These are phyloP conservation scores for Torymus auratus DNA, from an alignment of 2,888 invertebrate species.

Conservation along the genomic window DNA sequence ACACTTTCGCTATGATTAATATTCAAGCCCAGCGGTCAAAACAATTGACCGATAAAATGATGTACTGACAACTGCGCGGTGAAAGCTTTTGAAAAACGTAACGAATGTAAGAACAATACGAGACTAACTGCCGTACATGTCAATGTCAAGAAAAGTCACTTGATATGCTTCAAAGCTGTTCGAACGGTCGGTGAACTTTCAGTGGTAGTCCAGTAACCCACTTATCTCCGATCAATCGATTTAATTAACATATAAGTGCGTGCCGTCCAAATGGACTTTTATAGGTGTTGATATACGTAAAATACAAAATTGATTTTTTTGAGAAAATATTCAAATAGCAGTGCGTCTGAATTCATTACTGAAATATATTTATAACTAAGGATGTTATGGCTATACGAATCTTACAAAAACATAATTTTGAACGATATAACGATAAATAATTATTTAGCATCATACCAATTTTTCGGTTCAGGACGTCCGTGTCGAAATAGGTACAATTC, in stretches of 20 bases:
- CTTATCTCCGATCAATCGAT: constrained; percentile 35
- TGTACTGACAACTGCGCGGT: background rate
- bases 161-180: constrained; percentile 31
- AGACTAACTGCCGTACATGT: constrained; percentile 18
- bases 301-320: no score
- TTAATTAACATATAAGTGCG: constrained; percentile 18
- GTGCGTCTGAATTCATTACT: no score
- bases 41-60: constrained; percentile 28
- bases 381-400: no score
- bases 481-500: no score
- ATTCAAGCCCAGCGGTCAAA: constrained; percentile 3
- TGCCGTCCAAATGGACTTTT: background rate
- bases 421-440: no score
- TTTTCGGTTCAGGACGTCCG: no score
- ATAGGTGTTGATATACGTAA: no score
- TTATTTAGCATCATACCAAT: no score
- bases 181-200: constrained; percentile 19
- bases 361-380: no score
- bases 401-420: no score
- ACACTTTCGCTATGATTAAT: constrained; percentile 22
- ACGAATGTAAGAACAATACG: constrained; percentile 33
- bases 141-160: constrained; percentile 43
- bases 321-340: no score
- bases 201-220: constrained; percentile 48
- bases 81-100: constrained; percentile 37